Evolutionary conservation across 2,888 invertebrate genomes (phyloP), one percentile per base, ranked within the genome.

Genomic region (Neoascia interrupta): DNA sequence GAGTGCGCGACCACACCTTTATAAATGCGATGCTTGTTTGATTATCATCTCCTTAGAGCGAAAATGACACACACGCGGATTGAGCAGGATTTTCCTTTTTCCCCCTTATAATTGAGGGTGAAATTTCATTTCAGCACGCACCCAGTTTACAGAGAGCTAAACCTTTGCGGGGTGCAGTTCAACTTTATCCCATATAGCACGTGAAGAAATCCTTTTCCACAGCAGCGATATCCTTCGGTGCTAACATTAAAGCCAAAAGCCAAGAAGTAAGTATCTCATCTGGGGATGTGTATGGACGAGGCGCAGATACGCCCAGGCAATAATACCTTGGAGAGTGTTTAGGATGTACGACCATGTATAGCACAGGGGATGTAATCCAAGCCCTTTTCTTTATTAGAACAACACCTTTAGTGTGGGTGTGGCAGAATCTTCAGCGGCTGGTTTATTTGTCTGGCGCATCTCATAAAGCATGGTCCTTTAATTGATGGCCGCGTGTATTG

Each of bases 21-120:
- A 53, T 64, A 72, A 76, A 76, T 72, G 72, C 76, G 76, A 76
- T 76, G 76, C 76, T 76, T 72, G 64, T 76, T 76, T 76, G 76
- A 72, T 76, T 76, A 76, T 76, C 76, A 76, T 76, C 76, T 76
- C 58, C 28, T 64, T 51, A 72, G 75, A 74, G n/a, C n/a, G n/a
- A n/a, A n/a, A 34, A 49, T 56, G 41, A 72, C 64, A 69, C 58
- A 69, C 68, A 72, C 64, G 70, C 72, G 37, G 75, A 60, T 60
- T 43, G 39, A 28, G 34, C 19, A n/a, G n/a, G n/a, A n/a, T n/a
- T n/a, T n/a, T n/a, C n/a, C 16, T 39, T n/a, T 43, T 37, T 21
- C 76, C 58, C 63, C 39, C n/a, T n/a, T n/a, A n/a, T 58, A 47
- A 60, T 34, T 19, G 72, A 76, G 76, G 76, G 76, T 72, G 72